phyloP scores from a whole-genome alignment of 1,140 invertebrate genomes.

The Drosophila micromelanica region DNA sequence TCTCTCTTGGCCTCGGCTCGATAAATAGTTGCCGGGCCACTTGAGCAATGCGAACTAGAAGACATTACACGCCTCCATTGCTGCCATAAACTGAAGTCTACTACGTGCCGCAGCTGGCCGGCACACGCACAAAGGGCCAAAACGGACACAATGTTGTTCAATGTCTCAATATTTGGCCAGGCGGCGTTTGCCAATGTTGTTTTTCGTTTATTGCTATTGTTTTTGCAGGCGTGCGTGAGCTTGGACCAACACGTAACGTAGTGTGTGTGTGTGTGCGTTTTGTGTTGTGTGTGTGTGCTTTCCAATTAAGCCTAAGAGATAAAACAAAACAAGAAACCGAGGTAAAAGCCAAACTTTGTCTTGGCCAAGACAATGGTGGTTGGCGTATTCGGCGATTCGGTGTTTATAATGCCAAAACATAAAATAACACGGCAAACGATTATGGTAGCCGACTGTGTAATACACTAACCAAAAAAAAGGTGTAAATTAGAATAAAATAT shows the following conservation, averaged over 20 bases:
- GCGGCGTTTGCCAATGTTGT: slow-evolving; percentile 21
- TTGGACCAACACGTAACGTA: slow-evolving; percentile 54
- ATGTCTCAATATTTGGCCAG: slow-evolving; percentile 52
- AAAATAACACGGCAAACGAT: too few species aligned
- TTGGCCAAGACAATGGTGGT: slow-evolving; percentile 38
- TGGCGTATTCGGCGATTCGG: background rate
- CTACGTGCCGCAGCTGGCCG: slow-evolving; percentile 17
- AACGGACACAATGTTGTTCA: background rate
- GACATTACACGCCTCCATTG: slow-evolving; percentile 7
- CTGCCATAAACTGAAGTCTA: slow-evolving; percentile 12
- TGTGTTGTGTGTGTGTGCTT: slow-evolving; percentile 40
- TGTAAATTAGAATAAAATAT: too few species aligned
- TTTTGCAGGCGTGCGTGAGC: slow-evolving; percentile 58
- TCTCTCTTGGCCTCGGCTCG: background rate
- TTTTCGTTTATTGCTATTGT: slow-evolving; percentile 46
- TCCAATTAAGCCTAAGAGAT: slow-evolving; percentile 67
- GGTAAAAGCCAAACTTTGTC: slow-evolving; percentile 55
- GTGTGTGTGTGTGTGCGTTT: background rate
- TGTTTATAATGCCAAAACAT: slow-evolving; percentile 9
- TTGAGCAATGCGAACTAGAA: slow-evolving; percentile 1
- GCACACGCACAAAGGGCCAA: background rate
- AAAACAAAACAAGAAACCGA: slow-evolving; percentile 62
- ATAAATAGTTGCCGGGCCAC: slow-evolving; percentile 12
- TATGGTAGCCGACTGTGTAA: too few species aligned
- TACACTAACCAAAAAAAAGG: too few species aligned